Evolutionary conservation across 1,140 invertebrate genomes (phyloP).

Genomic region (Brachionus koreanus): DNA sequence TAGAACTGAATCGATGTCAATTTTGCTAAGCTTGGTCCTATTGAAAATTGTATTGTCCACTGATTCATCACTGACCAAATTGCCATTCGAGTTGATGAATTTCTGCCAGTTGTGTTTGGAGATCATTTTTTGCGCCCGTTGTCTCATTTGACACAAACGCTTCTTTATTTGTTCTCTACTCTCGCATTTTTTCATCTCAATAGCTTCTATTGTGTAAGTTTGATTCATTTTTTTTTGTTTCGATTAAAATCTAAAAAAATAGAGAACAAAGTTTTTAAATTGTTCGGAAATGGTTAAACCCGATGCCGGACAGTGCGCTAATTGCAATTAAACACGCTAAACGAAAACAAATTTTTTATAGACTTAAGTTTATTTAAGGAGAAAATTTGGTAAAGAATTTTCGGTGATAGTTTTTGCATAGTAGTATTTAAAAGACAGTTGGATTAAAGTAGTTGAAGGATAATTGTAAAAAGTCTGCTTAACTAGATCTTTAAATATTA

Average conservation of each 20-base stretch:
- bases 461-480: conserved; percentile 30
- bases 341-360: conserved; percentile 34
- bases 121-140: neutral
- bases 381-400: conserved; percentile 11
- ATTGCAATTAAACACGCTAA: conserved; percentile 19
- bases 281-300: neutral
- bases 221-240: conserved; percentile 28
- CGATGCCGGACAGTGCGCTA: conserved; percentile 19
- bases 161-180: neutral
- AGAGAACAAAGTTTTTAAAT: neutral
- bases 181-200: conserved; percentile 19
- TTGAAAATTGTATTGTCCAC: neutral
- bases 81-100: neutral
- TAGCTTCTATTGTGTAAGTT: conserved; percentile 15
- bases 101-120: conserved; percentile 21
- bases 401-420: neutral
- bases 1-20: neutral
- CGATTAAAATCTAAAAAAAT: neutral
- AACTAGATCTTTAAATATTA: conserved; percentile 10
- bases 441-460: neutral
- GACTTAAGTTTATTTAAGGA: conserved; percentile 23
- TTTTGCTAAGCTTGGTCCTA: conserved; percentile 5
- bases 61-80: neutral
- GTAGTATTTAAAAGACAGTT: conserved; percentile 6
- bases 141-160: neutral